Base-by-base conservation (phyloP, 2,888 invertebrate genomes). In the Lutraria lutraria region DNA sequence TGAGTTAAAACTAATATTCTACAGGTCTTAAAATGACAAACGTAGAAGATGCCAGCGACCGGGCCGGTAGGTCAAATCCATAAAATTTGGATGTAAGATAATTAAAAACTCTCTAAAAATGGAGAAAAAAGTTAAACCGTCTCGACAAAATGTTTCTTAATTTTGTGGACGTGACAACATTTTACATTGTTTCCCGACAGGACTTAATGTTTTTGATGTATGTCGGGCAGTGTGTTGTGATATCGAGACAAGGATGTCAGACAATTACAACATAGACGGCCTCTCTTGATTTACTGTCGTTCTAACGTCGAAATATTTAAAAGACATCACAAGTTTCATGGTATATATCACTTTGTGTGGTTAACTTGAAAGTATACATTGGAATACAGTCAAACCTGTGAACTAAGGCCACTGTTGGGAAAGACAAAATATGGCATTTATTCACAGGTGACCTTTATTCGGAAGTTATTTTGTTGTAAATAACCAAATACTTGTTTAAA, bases 101-200 rank as follows among this genome's bases (percentile, higher is more conserved):
- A n/a, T n/a, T n/a, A n/a, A n/a, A n/a, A n/a, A n/a, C n/a, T n/a
- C 56, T 56, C 56, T 63, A 63, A 19, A 63, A 63, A 63, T 63
- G 21, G 63, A 63, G 10, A 68, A 68, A 68, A 68, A 68, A 68
- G 43, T 8, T 43, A 43, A 8, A 43, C 43, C 25, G 63, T 68
- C 63, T 68, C 63, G 63, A 13, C 63, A 68, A 25, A 68, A 12
- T 13, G 4, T 25, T 68, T 25, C 63, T 25, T 68, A n/a, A 68
- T 25, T 68, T 3, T 68, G 63, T n/a, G 25, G 63, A 68, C 63
- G 25, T 25, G 63, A 68, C 63, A 25, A 68, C 25, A 68, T 25
- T 68, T 68, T 12, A 68, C 25, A 6, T n/a, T 25, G 25, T 68
- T 68, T 68, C 63, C 12, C 25, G 63, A 68, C 25, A 68, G 25